Evolutionary conservation across 2,888 invertebrate species (phyloP).

Genomic region (Aleiodes alternator): DNA sequence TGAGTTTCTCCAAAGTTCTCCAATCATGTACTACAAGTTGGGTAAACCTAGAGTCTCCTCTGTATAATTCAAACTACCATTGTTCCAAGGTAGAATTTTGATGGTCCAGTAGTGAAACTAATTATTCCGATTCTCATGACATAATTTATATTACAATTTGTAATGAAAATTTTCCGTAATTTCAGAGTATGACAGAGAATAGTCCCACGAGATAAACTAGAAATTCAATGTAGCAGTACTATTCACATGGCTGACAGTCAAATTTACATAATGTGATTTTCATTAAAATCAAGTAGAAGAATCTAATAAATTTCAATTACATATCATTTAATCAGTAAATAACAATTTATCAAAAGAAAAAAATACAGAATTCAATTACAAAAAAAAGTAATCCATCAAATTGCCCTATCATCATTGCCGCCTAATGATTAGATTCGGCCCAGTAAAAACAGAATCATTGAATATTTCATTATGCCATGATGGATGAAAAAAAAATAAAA

Average conservation of each 20-base stretch:
- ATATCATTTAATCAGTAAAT: neutral
- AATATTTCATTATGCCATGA: no score
- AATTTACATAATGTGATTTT: neutral
- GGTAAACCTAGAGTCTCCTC: no score
- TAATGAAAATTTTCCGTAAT: neutral
- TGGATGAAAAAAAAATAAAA: no score
- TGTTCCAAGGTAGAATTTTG: no score
- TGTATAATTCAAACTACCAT: no score
- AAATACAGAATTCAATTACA: neutral
- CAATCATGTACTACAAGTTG: slow-evolving; percentile 6
- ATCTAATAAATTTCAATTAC: slow-evolving; percentile 16
- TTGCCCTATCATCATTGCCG: no score
- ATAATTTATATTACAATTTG: slow-evolving; percentile 3
- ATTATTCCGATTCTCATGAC: slow-evolving; percentile 3
- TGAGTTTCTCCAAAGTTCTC: slow-evolving; percentile 30
- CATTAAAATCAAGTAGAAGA: neutral
- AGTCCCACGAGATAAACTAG: neutral
- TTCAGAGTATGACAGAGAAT: neutral
- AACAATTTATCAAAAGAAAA: slow-evolving; percentile 8
- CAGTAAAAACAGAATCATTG: no score
- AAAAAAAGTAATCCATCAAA: no score
- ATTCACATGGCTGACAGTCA: neutral
- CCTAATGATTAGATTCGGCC: no score
- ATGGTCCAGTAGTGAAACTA: no score
- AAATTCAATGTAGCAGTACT: neutral